A percentile compares a stretch with the other conserved stretches of the same genome.
Evolutionary conservation across 1,140 invertebrate genomes (phyloP).

Genomic region (Parapsyche elsis): DNA sequence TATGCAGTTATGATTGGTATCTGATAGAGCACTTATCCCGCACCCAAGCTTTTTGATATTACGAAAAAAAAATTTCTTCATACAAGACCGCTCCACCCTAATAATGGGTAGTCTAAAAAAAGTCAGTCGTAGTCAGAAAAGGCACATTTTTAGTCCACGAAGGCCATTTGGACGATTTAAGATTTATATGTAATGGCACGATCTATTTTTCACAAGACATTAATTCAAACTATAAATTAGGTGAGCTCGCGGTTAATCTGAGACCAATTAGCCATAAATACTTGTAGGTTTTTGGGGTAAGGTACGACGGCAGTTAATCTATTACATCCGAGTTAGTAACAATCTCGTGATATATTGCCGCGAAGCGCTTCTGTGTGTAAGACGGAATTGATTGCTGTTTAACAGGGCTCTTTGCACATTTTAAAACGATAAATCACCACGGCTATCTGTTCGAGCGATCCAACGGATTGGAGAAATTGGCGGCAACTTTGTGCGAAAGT

Average conservation of each 20-base stretch:
- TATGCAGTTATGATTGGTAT: no score
- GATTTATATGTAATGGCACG: no score
- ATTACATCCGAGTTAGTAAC: conserved; percentile 6
- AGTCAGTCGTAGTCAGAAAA: no score
- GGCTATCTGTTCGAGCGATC: neutral
- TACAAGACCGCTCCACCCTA: no score
- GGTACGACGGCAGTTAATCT: neutral
- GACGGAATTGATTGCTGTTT: neutral
- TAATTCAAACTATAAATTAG: neutral
- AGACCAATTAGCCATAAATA: conserved; percentile 40
- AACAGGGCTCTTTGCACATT: conserved; percentile 7
- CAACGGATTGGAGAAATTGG: neutral
- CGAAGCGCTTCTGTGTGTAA: neutral
- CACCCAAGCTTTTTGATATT: no score
- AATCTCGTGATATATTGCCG: conserved; percentile 6
- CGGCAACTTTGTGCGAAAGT: neutral
- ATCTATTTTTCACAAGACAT: no score
- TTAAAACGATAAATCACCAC: neutral
- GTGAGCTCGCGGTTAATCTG: neutral
- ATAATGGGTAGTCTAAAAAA: no score
- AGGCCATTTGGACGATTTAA: no score
- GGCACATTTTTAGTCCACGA: no score
- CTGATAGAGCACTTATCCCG: no score
- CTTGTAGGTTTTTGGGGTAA: neutral
- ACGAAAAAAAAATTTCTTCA: no score